These are phyloP conservation scores for Caenorhabditis elegans DNA, from an alignment of 1,140 invertebrate species.

Conservation along the genomic window DNA sequence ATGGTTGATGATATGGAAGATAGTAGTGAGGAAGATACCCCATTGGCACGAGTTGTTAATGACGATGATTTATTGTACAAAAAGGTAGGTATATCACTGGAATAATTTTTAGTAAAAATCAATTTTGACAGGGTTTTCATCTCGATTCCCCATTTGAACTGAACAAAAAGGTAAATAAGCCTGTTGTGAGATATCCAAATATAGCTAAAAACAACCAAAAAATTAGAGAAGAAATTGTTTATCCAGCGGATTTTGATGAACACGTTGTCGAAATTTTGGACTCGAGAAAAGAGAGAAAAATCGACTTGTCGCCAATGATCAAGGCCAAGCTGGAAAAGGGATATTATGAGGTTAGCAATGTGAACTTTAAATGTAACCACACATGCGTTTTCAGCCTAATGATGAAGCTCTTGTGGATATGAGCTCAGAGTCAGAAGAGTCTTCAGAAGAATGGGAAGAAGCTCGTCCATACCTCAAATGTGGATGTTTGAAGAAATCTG, in stretches of 20 bases:
- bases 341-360: neutral
- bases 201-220: neutral
- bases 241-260: neutral
- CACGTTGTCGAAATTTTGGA: neutral
- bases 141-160: neutral
- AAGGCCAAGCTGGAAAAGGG: neutral
- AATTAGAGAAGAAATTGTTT: neutral
- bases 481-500: conserved; percentile 17
- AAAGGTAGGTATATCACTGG: neutral
- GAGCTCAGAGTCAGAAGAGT: too few relatives aligned
- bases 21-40: neutral
- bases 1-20: neutral
- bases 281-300: neutral
- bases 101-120: neutral
- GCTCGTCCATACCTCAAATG: neutral
- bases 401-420: neutral
- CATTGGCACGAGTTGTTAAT: neutral
- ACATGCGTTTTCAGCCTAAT: too few relatives aligned
- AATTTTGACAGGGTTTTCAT: neutral
- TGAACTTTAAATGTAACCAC: too few relatives aligned
- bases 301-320: neutral
- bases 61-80: too few relatives aligned
- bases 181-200: neutral
- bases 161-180: too few relatives aligned
- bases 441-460: conserved; percentile 1